A percentile compares a stretch with the other conserved stretches of the same genome.
phyloP scores from a whole-genome alignment of 1,140 invertebrate genomes.

The Neodiprion virginianus region DNA sequence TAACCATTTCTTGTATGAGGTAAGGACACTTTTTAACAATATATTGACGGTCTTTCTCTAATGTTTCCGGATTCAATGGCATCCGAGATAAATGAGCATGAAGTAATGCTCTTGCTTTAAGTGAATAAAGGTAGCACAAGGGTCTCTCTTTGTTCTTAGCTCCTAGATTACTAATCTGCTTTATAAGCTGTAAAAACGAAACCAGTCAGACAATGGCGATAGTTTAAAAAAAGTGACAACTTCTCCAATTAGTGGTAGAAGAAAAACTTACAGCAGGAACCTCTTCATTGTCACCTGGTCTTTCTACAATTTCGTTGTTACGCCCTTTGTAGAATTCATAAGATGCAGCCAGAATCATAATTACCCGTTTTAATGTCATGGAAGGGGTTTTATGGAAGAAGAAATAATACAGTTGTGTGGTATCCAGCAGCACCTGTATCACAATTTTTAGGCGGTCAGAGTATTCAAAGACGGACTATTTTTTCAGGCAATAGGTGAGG shows the following conservation, averaged over 20 bases:
- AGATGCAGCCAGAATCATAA: conserved; percentile 96
- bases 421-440: conserved; percentile 87
- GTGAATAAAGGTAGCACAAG: conserved; percentile 92
- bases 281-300: conserved; percentile 94
- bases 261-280: conserved; percentile 78
- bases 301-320: conserved; percentile 93
- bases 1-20: conserved; percentile 98
- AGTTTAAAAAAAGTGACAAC: conserved; percentile 8
- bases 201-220: conserved; percentile 22
- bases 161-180: conserved; percentile 83
- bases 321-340: conserved; percentile 95
- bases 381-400: conserved; percentile 95
- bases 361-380: conserved; percentile 92
- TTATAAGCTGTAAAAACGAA: conserved; percentile 77
- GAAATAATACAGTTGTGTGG: conserved; percentile 94
- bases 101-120: conserved; percentile 93
- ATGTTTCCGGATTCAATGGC: conserved; percentile 77
- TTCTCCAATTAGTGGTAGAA: conserved; percentile 12
- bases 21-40: conserved; percentile 93
- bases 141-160: conserved; percentile 97
- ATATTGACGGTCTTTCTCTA: conserved; percentile 87
- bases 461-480: no score
- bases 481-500: no score
- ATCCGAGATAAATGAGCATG: conserved; percentile 93
- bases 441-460: conserved; percentile 9